Percentiles rank a stretch among this genome's conserved stretches.
These are phyloP conservation scores for Malacosoma neustria DNA, from an alignment of 2,888 invertebrate species.

Conservation along the genomic window DNA sequence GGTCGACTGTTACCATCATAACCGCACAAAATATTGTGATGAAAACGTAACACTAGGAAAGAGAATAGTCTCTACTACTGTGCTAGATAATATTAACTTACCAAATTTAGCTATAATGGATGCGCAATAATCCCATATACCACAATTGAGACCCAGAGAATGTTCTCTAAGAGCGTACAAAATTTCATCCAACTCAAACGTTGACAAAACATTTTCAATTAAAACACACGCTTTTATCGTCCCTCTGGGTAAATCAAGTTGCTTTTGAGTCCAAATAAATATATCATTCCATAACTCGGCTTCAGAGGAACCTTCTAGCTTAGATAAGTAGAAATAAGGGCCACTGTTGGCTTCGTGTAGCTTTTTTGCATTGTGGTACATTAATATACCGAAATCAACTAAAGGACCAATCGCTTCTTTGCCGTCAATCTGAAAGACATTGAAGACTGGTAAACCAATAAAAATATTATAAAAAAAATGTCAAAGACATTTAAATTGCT, in stretches of 20 bases:
- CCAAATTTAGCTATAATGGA: constrained; percentile 80
- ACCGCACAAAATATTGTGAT: too few species aligned
- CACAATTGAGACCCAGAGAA: constrained; percentile 82
- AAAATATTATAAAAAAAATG: too few species aligned
- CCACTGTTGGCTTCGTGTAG: constrained; percentile 74
- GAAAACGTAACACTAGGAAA: too few species aligned
- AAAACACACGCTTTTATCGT: constrained; percentile 82
- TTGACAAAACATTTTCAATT: constrained; percentile 80
- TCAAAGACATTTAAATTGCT: too few species aligned
- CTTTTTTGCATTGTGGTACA: constrained; percentile 77
- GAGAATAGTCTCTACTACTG: too few species aligned
- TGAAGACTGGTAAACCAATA: too few species aligned
- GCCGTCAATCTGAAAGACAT: constrained; percentile 70
- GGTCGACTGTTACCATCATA: too few species aligned
- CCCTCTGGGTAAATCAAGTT: constrained; percentile 72
- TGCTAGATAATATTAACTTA: too few species aligned
- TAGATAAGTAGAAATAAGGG: constrained; percentile 83
- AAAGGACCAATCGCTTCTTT: constrained; percentile 78
- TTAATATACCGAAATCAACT: constrained; percentile 80
- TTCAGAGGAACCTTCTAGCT: constrained; percentile 78
- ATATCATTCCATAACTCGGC: constrained; percentile 81
- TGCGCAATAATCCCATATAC: constrained; percentile 84
- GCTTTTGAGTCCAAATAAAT: constrained; percentile 76
- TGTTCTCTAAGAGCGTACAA: constrained; percentile 78
- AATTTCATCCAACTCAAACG: constrained; percentile 82